Evolutionary conservation across 1,140 invertebrate species (phyloP), one percentile per base, ranked within the genome.

Genomic region (Pseudomyrmex gracilis): DNA sequence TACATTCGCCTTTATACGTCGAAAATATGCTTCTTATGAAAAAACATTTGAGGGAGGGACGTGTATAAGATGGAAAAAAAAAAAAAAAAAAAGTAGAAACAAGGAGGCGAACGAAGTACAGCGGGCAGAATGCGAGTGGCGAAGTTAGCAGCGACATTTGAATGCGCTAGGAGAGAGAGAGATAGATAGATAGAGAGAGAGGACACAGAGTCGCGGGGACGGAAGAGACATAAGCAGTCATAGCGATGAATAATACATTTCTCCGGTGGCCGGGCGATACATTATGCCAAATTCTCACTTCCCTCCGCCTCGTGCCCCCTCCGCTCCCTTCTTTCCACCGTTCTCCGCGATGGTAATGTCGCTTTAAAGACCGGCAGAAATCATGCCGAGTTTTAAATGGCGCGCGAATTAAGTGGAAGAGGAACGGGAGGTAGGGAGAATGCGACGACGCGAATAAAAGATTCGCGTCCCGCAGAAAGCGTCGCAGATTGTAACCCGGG

Each of bases 161-260:
- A 78, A 77, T 84, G 67, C 76, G 7, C 49, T 17, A 17, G 10
- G 53, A 49, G 49, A n/a, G 51, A 17, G 15, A 49, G 34, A 51
- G 4, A 47, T 15, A 20, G 34, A 47, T 45, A 34, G 13, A 20
- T 9, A 15, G 51, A 22, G 60, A n/a, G 43, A 0, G 12, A 17
- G n/a, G 13, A 71, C 22, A n/a, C 20, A 13, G 17, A 47, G 15
- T 10, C 12, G 12, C 9, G 49, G 13, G 13, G 10, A 13, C 13
- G n/a, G 49, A 63, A 45, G 61, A 58, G 53, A 74, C 24, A 61
- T 71, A 47, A 84, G 66, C 51, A 64, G 47, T 73, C 57, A 66
- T 82, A 82, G 77, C 89, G 88, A 89, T 90, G 92, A 92, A 93
- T 92, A 92, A 91, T 92, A 91, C 89, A 92, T 93, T 91, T 89